Evolutionary conservation across 2,888 invertebrate genomes (phyloP).

Genomic region (Arrhopalites spinosus): DNA sequence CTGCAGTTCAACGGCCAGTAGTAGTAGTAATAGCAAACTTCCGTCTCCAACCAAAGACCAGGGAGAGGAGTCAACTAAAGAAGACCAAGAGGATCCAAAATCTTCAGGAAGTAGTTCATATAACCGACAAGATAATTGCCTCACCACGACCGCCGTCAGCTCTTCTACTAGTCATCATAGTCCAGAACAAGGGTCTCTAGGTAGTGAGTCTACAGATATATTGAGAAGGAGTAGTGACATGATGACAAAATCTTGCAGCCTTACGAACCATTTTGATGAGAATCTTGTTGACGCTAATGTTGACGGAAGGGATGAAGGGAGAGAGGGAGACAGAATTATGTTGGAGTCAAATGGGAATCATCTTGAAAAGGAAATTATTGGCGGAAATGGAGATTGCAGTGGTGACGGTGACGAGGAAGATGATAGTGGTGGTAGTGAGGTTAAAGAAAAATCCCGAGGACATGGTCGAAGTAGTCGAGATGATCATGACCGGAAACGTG

Average conservation of each 20-base stretch:
- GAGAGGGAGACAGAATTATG: background rate
- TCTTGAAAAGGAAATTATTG: background rate
- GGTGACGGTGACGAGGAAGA: background rate
- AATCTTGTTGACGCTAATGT: background rate
- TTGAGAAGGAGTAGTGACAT: background rate
- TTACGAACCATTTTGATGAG: background rate
- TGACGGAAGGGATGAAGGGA: background rate
- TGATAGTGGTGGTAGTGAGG: background rate
- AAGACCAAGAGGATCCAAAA: background rate
- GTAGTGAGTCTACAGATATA: too few species aligned
- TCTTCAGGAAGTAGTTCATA: background rate
- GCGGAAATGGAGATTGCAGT: background rate
- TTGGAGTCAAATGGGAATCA: background rate
- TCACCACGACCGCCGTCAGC: background rate
- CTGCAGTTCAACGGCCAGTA: slow-evolving; percentile 13
- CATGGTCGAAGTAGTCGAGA: background rate
- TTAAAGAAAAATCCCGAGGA: background rate
- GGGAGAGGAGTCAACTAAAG: background rate
- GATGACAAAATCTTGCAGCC: background rate
- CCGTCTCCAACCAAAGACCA: slow-evolving; percentile 11
- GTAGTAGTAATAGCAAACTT: slow-evolving; percentile 18
- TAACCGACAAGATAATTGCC: background rate
- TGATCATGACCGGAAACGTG: slow-evolving; percentile 30
- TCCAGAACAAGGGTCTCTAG: background rate
- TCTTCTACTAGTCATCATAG: background rate